phyloP scores from a whole-genome alignment of 2,797 vertebrate genomes.

The Neomorphus geoffroyi region DNA sequence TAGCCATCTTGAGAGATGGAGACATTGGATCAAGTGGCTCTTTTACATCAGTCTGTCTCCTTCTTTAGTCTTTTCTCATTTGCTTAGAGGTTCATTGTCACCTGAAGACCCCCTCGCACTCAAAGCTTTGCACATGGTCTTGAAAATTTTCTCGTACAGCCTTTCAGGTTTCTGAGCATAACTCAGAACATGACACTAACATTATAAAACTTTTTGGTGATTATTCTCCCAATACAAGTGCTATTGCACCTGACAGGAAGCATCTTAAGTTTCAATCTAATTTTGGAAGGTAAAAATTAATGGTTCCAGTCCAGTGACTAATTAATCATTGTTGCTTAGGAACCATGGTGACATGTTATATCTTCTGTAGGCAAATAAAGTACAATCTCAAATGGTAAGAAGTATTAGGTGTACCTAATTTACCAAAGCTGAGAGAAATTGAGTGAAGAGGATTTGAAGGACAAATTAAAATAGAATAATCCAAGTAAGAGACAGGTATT shows the following conservation, averaged over 20 bases:
- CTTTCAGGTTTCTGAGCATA: background rate
- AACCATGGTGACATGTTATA: background rate
- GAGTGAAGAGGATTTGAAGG: background rate
- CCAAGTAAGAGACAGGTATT: background rate
- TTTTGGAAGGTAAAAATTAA: background rate
- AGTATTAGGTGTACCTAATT: background rate
- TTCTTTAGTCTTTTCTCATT: background rate
- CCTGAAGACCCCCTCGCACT: background rate
- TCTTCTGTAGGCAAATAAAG: background rate
- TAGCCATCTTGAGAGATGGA: background rate
- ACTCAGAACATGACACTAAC: background rate
- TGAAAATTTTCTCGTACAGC: background rate
- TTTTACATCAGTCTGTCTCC: background rate
- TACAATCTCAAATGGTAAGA: background rate
- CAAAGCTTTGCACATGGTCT: background rate
- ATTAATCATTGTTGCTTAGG: background rate
- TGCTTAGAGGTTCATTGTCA: background rate
- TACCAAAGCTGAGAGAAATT: background rate
- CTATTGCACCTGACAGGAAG: background rate
- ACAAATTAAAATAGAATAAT: background rate
- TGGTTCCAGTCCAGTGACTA: background rate
- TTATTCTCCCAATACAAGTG: background rate
- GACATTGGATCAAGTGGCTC: background rate
- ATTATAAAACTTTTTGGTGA: background rate
- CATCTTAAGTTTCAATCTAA: background rate